Evolutionary conservation across 2,113 vertebrate species (phyloP), one percentile per base, ranked within the genome.

Genomic region (Lagopus leucura): DNA sequence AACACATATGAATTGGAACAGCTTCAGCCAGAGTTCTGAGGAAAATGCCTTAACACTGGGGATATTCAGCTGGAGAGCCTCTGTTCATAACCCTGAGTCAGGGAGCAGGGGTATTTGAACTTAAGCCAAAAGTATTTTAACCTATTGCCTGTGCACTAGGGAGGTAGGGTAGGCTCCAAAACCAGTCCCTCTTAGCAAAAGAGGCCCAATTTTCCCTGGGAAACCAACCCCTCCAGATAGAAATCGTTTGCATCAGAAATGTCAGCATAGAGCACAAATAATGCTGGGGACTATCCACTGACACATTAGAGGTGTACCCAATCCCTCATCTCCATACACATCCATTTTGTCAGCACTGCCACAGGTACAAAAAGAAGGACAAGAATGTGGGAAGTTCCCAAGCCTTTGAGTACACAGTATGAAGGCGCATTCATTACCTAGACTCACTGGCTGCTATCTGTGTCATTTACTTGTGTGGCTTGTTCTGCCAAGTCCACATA

Each of bases 51-150:
- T 74, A 32, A 11, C 34, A 19, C 10, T 64, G 69, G 17, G 9
- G 55, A 55, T 6, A 60, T 34, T 38, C 11, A 64, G 32, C 3
- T 15, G 34, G 19, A 47, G 5, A 73, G 4, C 24, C 24, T 21
- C 34, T 2, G 2, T 0, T 0, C 42, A 74, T 18, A 74, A 30
- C 60, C 0, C 0, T 2, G 1, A 13, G 25, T 38, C 10, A 63
- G 28, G 54, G 27, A 66, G 65, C 43, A 67, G 11, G 6, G 27
- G 1, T 60, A 38, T 43, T 55, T 89, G 63, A 78, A 74, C 48
- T 70, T 42, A 11, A 25, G 20, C 70, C 36, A 54, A 25, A 43
- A 79, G 57, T 13, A 71, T 75, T 70, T 84, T 61, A 83, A 43
- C 30, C 0, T 4, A 21, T 19, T 57, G 55, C 32, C 40, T 75